phyloP scores from a whole-genome alignment of 1,140 invertebrate genomes.

The Trinorchestia longiramus region DNA sequence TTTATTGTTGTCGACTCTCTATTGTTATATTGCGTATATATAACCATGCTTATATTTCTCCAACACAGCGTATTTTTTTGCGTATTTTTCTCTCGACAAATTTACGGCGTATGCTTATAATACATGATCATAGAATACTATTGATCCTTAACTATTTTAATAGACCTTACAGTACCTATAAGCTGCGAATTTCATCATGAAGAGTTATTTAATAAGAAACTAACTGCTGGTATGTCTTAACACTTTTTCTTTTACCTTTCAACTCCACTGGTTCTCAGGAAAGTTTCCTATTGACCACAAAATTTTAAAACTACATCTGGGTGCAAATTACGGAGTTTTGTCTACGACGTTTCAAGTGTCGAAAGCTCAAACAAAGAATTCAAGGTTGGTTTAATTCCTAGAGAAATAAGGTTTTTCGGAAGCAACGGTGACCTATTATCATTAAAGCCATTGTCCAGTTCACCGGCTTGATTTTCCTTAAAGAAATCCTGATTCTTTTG shows the following conservation, averaged over 20 bases:
- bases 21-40: too few species aligned
- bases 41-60: too few species aligned
- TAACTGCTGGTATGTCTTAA: background rate
- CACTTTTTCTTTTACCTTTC: background rate
- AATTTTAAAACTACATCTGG: background rate
- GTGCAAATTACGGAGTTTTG: background rate
- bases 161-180: too few species aligned
- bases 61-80: too few species aligned
- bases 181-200: too few species aligned
- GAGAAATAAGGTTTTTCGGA: background rate
- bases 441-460: conserved; percentile 43
- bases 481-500: background rate
- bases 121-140: too few species aligned
- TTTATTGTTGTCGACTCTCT: background rate
- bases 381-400: background rate
- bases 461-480: background rate
- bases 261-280: background rate
- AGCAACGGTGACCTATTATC: conserved; percentile 21
- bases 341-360: background rate
- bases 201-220: background rate
- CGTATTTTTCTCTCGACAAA: too few species aligned
- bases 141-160: too few species aligned
- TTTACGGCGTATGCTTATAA: too few species aligned
- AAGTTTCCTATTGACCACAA: background rate
- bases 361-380: background rate